Percentiles rank a stretch among this genome's conserved stretches.
Evolutionary conservation across 1,140 invertebrate species (phyloP).

Genomic region (Heliothis virescens): DNA sequence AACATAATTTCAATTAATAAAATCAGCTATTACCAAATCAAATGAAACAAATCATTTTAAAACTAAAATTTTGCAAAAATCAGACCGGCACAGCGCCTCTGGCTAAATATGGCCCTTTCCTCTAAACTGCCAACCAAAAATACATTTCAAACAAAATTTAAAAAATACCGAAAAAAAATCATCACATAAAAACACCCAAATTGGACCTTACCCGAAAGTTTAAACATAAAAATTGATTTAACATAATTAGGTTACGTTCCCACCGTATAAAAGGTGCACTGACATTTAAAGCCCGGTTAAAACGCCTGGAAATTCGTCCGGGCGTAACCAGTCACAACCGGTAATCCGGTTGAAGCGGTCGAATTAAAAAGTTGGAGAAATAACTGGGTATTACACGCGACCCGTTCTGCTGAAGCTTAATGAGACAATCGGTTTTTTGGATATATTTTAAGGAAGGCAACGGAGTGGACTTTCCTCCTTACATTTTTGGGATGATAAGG

Average conservation of each 20-base stretch:
- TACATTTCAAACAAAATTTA: not conserved
- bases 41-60: no score
- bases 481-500: not conserved
- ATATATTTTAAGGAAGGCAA: constrained; percentile 31
- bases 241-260: constrained; percentile 30
- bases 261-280: constrained; percentile 35
- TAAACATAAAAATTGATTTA: constrained; percentile 40
- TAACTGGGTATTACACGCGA: constrained; percentile 41
- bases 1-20: no score
- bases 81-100: no score
- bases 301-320: constrained; percentile 41
- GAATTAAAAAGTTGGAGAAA: constrained; percentile 49
- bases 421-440: constrained; percentile 39
- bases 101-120: not conserved
- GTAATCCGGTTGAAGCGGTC: constrained; percentile 44
- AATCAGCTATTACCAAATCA: no score
- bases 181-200: constrained; percentile 6
- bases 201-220: not conserved
- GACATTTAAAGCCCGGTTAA: constrained; percentile 46
- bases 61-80: no score
- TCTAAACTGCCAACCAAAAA: not conserved
- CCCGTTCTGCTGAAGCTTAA: constrained; percentile 35
- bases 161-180: not conserved
- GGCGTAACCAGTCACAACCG: constrained; percentile 44
- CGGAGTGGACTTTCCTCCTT: not conserved